Evolutionary conservation across 2,888 invertebrate species (phyloP).

Genomic region (Mallateleia sp.): DNA sequence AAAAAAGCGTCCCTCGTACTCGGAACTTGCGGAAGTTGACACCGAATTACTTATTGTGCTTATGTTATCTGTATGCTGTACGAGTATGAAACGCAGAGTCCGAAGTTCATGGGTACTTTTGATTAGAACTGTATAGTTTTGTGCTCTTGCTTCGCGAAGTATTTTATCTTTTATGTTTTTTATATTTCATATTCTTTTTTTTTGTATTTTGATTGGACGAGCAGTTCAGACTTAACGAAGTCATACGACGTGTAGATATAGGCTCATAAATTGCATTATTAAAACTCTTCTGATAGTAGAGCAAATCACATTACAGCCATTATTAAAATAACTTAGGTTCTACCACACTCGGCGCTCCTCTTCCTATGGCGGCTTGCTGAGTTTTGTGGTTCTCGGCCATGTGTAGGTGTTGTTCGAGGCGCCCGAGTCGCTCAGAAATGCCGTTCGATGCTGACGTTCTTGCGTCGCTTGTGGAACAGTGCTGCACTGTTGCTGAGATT

Average conservation of each 20-base stretch:
- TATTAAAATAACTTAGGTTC: constrained; percentile 89
- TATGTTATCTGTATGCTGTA: constrained; percentile 52
- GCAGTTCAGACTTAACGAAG: constrained; percentile 77
- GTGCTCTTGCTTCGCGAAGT: constrained; percentile 56
- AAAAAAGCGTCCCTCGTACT: constrained; percentile 53
- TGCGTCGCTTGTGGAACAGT: constrained; percentile 81
- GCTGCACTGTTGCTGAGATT: constrained; percentile 82
- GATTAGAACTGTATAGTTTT: constrained; percentile 72
- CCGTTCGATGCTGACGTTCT: constrained; percentile 83
- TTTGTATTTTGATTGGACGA: constrained; percentile 77
- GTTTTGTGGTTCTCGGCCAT: constrained; percentile 89
- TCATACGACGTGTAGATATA: constrained; percentile 75
- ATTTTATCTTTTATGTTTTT: constrained; percentile 22
- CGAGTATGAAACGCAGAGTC: constrained; percentile 70
- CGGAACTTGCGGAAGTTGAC: constrained; percentile 59
- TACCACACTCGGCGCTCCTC: constrained; percentile 83
- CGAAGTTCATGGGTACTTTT: constrained; percentile 60
- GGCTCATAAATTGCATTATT: constrained; percentile 78
- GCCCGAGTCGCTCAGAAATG: constrained; percentile 81
- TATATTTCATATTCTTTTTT: constrained; percentile 58
- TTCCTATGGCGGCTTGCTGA: constrained; percentile 89
- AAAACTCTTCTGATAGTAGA: constrained; percentile 78
- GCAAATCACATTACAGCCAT: constrained; percentile 86
- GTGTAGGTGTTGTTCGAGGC: constrained; percentile 86
- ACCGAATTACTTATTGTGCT: constrained; percentile 68